These are phyloP conservation scores for Eristalis arbustorum DNA, from an alignment of 2,888 invertebrate species.

Conservation along the genomic window DNA sequence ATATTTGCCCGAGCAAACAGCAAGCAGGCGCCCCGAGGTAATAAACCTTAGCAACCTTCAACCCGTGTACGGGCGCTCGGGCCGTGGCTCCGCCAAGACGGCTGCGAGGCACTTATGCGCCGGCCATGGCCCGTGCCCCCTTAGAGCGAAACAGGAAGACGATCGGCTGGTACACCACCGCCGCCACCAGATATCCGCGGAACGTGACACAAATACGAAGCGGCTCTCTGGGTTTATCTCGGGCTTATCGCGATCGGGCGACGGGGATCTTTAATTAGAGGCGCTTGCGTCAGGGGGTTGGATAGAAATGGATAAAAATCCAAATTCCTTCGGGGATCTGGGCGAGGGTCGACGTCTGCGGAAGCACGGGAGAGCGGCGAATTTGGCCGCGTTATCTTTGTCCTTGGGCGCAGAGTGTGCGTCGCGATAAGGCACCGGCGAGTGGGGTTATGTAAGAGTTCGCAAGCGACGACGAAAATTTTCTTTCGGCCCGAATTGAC, in stretches of 20 bases:
- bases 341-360: neutral
- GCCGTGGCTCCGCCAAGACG: neutral
- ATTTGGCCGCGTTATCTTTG: constrained; percentile 33
- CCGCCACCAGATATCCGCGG: neutral
- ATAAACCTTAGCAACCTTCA: constrained; percentile 35
- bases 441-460: constrained; percentile 22
- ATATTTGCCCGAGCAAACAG: constrained; percentile 10
- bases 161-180: neutral
- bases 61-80: neutral
- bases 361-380: neutral
- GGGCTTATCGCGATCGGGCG: neutral
- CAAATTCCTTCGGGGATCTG: constrained; percentile 7
- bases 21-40: constrained; percentile 4
- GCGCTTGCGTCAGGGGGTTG: constrained; percentile 17
- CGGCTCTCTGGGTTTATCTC: neutral
- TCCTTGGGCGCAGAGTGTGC: constrained; percentile 23
- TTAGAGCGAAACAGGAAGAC: constrained; percentile 28
- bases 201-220: constrained; percentile 32
- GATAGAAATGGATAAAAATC: neutral
- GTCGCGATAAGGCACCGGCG: constrained; percentile 20
- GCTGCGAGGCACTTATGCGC: no score
- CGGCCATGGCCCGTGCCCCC: neutral
- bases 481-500: neutral
- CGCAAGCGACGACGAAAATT: neutral
- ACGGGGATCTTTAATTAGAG: constrained; percentile 22